A percentile compares a stretch with the other conserved stretches of the same genome.
Evolutionary conservation across 2,797 vertebrate genomes (phyloP).

Genomic region (Neosilurus hyrtlii): DNA sequence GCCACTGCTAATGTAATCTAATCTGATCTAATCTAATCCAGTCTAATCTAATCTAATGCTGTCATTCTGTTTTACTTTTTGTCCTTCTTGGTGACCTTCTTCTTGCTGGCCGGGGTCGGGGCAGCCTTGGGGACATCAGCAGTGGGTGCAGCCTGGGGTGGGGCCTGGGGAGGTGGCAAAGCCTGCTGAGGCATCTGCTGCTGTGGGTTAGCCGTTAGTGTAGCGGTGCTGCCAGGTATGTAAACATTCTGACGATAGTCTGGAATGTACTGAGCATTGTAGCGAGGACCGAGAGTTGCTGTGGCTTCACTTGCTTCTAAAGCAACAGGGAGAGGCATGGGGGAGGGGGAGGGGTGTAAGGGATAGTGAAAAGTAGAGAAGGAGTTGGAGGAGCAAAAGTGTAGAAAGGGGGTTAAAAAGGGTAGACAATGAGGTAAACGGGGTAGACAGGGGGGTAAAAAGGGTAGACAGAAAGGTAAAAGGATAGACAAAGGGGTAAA

Average conservation of each 20-base stretch:
- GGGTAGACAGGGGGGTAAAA: too few relatives aligned
- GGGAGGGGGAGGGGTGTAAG: neutral
- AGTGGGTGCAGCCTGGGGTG: slow-evolving; percentile 52
- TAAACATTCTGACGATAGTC: slow-evolving; percentile 87
- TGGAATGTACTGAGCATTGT: slow-evolving; percentile 80
- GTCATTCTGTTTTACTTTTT: slow-evolving; percentile 72
- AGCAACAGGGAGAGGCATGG: neutral
- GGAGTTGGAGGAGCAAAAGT: neutral
- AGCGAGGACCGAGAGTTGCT: slow-evolving; percentile 73
- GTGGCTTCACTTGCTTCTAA: slow-evolving; percentile 70
- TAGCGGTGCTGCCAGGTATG: slow-evolving; percentile 84
- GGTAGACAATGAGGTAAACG: too few relatives aligned
- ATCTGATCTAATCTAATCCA: neutral
- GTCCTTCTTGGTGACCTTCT: slow-evolving; percentile 84
- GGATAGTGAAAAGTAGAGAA: neutral
- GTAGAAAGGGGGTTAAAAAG: neutral
- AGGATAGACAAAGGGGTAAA: neutral
- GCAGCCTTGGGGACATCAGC: slow-evolving; percentile 60
- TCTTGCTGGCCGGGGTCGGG: slow-evolving; percentile 77
- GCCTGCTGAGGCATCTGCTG: slow-evolving; percentile 68
- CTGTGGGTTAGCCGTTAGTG: slow-evolving; percentile 75
- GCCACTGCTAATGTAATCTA: slow-evolving; percentile 5
- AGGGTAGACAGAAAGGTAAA: too few relatives aligned
- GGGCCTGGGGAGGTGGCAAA: slow-evolving; percentile 62
- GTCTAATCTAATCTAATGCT: neutral